phyloP scores from a whole-genome alignment of 2,113 vertebrate species.

The Lampris megalopsis region DNA sequence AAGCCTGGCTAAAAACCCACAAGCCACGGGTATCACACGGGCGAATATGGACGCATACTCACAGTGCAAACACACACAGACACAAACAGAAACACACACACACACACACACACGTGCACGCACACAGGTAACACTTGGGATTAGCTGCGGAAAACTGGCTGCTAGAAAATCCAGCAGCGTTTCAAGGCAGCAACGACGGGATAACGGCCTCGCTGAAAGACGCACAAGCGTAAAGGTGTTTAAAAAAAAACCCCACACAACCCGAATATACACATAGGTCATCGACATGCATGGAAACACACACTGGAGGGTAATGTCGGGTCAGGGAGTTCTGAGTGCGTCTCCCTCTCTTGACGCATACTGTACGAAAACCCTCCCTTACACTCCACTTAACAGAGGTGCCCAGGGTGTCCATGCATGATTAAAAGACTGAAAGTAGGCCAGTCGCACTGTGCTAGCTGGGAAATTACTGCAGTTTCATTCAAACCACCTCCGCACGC shows the following conservation, averaged over 20 bases:
- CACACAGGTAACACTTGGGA: not conserved
- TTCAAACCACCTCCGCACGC: constrained; percentile 29
- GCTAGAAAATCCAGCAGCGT: too few species aligned
- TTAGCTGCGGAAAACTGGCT: constrained; percentile 7
- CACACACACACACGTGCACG: not conserved
- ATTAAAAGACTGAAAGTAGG: constrained; percentile 79
- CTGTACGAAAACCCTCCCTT: constrained; percentile 51
- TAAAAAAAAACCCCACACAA: constrained; percentile 19
- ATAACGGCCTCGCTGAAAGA: constrained; percentile 26
- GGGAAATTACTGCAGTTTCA: constrained; percentile 57
- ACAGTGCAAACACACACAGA: constrained; percentile 15
- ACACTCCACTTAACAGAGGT: constrained; percentile 43
- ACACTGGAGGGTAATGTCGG: constrained; percentile 22
- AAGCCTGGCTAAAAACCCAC: not conserved
- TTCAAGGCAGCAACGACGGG: not conserved
- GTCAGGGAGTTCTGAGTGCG: constrained; percentile 56
- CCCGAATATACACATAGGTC: constrained; percentile 21
- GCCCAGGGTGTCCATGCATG: constrained; percentile 73
- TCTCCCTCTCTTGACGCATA: constrained; percentile 53
- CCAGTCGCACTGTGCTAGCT: constrained; percentile 64
- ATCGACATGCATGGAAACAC: constrained; percentile 7
- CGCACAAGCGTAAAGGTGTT: not conserved
- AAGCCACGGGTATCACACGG: not conserved
- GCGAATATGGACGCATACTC: not conserved
- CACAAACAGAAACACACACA: constrained; percentile 35